phyloP scores from a whole-genome alignment of 2,113 vertebrate species.

The Malurus elegans region DNA sequence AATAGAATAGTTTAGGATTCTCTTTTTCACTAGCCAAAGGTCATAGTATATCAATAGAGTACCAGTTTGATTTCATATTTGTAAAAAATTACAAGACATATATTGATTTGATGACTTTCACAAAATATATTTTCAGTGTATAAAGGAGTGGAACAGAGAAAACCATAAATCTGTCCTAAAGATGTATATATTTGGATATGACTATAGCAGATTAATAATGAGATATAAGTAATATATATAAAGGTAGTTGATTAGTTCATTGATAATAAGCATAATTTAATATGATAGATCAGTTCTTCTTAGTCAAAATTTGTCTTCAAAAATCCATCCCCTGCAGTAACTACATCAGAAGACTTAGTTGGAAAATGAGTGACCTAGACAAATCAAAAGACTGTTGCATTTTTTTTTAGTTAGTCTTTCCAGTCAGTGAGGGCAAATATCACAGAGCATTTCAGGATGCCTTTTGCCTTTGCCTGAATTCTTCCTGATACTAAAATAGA shows the following conservation, averaged over 20 bases:
- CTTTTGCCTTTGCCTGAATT: neutral
- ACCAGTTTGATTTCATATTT: neutral
- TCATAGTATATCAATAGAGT: neutral
- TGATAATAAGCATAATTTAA: neutral
- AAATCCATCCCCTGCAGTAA: neutral
- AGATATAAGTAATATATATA: neutral
- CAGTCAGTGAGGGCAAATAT: neutral
- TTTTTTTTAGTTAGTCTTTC: neutral
- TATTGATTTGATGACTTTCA: neutral
- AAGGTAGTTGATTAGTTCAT: neutral
- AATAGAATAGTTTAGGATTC: neutral
- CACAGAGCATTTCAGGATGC: neutral
- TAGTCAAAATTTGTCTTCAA: neutral
- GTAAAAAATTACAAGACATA: neutral
- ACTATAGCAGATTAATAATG: neutral
- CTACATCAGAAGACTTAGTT: neutral
- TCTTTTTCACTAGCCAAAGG: neutral
- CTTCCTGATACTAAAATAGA: neutral
- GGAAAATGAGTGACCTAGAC: neutral
- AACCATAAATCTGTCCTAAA: neutral
- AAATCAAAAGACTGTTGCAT: rapidly evolving
- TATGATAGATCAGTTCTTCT: neutral
- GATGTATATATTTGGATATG: neutral
- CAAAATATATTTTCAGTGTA: neutral
- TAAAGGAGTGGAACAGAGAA: neutral